These are phyloP conservation scores for Scrobipalpa costella DNA, from an alignment of 2,888 invertebrate genomes.

Conservation along the genomic window DNA sequence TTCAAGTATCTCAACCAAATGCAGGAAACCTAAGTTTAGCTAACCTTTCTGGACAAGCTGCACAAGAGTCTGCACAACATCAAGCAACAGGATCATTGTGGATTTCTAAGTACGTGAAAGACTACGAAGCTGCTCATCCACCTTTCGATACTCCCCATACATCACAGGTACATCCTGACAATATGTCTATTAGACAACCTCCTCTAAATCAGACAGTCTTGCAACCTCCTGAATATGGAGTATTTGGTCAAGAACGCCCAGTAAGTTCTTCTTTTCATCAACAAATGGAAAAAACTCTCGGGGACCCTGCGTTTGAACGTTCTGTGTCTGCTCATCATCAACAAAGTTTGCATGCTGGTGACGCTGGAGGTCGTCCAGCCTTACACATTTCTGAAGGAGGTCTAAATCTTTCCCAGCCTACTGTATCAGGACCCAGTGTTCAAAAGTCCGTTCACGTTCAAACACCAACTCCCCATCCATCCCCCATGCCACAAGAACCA, in stretches of 20 bases:
- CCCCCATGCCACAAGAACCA: not conserved
- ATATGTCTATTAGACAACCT: not conserved
- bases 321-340: not conserved
- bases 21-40: not conserved
- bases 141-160: not conserved
- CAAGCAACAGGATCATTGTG: constrained; percentile 6
- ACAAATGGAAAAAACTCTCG: constrained; percentile 1
- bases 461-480: not conserved
- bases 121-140: constrained; percentile 7
- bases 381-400: not conserved
- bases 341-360: not conserved
- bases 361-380: not conserved
- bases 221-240: not conserved
- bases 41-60: not conserved
- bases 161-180: not conserved
- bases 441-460: not conserved
- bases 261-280: constrained; percentile 8
- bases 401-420: not conserved
- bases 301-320: not conserved
- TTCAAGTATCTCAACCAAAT: not conserved
- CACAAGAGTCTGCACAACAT: not conserved
- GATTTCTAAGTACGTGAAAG: not conserved
- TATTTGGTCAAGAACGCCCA: constrained; percentile 1
- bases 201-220: not conserved
- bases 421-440: not conserved